Base-by-base conservation (phyloP, 2,797 vertebrate species). In the Gastrophryne carolinensis region DNA sequence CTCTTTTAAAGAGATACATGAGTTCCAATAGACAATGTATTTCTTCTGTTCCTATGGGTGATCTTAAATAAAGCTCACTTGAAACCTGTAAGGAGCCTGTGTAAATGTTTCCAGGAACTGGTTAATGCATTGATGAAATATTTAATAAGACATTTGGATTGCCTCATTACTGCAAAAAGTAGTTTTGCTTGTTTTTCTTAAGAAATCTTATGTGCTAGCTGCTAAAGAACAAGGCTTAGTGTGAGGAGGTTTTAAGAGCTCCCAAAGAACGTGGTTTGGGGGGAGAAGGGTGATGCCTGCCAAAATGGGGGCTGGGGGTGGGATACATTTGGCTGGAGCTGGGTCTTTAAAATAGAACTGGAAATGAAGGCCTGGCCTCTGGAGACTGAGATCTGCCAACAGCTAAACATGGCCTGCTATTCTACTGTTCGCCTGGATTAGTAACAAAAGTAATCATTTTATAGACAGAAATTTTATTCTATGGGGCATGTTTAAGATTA, bases 261-360 rank as follows among this genome's bases (percentile, higher is more conserved):
- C 49, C 47, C 66, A 76, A 39, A 41, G 57, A 76, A 70, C 35
- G 24, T 76, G 52, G 53, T 70, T 70, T 68, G 2, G 53, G 67
- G 56, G 44, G 58, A 41, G 54, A 34, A 54, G 67, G 65, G 58
- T 8, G 34, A 62, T 34, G 67, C 29, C 56, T 58, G 73, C 57
- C 65, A 69, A 61, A 74, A 69, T 54, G 32, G 54, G 30, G 71
- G 53, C 23, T n/a, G 41, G 39, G 49, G 47, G 58, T 26, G 37
- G 17, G n/a, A 21, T 32, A 19, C 44, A 54, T 56, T 77, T 77
- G 74, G 74, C 66, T 77, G 50, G 39, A 41, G 47, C 35, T 57
- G 17, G n/a, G 35, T 64, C 50, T 77, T 77, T 71, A 71, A 77
- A 77, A 77, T 77, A 71, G 74, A 77, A 64, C 74, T 77, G 74